Conservation (phyloP, 2,797 vertebrate species). For the Acanthopagrus latus region DNA sequence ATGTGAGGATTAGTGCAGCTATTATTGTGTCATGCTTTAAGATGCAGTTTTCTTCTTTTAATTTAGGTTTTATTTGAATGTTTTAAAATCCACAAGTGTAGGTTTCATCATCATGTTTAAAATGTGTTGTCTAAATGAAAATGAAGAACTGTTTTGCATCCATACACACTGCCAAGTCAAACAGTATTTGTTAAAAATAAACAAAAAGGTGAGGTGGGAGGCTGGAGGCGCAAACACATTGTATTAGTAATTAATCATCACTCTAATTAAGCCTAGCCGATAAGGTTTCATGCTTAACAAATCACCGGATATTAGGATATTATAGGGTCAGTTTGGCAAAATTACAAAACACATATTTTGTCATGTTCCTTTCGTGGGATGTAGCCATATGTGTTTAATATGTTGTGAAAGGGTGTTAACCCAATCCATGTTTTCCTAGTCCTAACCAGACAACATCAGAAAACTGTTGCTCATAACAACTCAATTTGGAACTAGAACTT, state of each 20-base stretch:
- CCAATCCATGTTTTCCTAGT: too few species aligned
- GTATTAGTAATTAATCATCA: constrained; percentile 40
- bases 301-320: neutral
- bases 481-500: too few species aligned
- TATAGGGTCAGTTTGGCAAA: neutral
- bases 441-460: too few species aligned
- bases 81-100: fast-evolving
- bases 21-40: neutral
- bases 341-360: neutral
- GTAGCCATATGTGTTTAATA: too few species aligned
- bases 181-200: constrained; percentile 9
- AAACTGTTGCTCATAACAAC: too few species aligned
- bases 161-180: neutral
- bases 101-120: neutral
- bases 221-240: constrained; percentile 8
- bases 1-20: neutral
- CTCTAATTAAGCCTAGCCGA: constrained; percentile 36
- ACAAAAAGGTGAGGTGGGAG: constrained; percentile 24
- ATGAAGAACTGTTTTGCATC: neutral
- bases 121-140: constrained; percentile 4
- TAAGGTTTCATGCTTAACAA: constrained; percentile 23
- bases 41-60: neutral
- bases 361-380: neutral
- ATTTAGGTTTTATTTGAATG: neutral
- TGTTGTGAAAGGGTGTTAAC: too few species aligned